Evolutionary conservation across 2,113 vertebrate genomes (phyloP), one percentile per base, ranked within the genome.

Genomic region (Dasypus novemcinctus): DNA sequence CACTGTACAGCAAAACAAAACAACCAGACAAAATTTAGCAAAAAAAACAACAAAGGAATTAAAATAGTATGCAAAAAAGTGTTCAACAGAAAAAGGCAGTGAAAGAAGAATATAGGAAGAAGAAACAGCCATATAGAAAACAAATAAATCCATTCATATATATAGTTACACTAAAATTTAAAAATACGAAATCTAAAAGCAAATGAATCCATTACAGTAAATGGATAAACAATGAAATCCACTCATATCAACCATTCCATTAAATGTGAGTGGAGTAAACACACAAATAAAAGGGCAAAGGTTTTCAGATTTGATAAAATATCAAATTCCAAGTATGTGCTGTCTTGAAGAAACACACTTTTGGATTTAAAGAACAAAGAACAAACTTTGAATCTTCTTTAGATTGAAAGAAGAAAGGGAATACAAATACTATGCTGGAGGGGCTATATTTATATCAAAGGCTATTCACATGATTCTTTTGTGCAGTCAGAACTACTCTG

Each of bases 271-370:
- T 61, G 29, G n/a, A 94, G 18, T 72, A 68, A 63, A 74, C 43
- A 38, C 4, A 76, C 14, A 59, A 43, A 66, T 83, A 54, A 84
- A 61, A 90, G 59, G 49, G 33, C 41, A 95, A 68, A 75, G 10
- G 63, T 64, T 57, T 7, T 81, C 81, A 90, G 11, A 72, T 59
- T 21, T 49, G 43, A 72, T 93, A 71, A 36, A 83, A 87, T 13
- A 83, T 4, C 36, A 82, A 87, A 38, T 83, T 14, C 61, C 4
- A 33, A 76, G 36, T 49, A 64, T 71, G 25, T 59, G 69, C 36
- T 90, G 46, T 83, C 57, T 94, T 94, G 6, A 59, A 80, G 81
- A 90, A 64, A 93, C 7, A 59, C 36, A 90, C 33, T 90, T 93
- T 93, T 83, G 21, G 54, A 21, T 57, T 21, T 18, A 57, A 57